phyloP scores from a whole-genome alignment of 2,888 invertebrate genomes.

The Yponomeuta cagnagella region DNA sequence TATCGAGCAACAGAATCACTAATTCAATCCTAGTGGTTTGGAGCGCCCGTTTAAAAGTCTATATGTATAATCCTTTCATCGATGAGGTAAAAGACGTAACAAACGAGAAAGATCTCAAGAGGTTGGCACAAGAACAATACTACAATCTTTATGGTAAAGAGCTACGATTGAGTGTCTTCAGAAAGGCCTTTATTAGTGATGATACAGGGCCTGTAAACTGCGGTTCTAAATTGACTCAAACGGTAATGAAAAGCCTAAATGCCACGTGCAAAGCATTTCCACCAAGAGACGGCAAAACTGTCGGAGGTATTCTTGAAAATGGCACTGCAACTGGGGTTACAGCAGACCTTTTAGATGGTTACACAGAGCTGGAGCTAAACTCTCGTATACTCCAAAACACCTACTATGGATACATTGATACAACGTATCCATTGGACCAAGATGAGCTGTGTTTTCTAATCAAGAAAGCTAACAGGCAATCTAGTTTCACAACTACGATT shows the following conservation, averaged over 20 bases:
- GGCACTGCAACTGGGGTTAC: slow-evolving; percentile 66
- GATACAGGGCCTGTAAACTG: slow-evolving; percentile 45
- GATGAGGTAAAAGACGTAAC: slow-evolving; percentile 55
- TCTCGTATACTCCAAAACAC: slow-evolving; percentile 69
- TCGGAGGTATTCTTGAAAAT: slow-evolving; percentile 57
- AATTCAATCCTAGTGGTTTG: slow-evolving; percentile 62
- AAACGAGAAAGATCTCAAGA: slow-evolving; percentile 45
- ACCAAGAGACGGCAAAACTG: slow-evolving; percentile 58
- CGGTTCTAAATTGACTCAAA: slow-evolving; percentile 43
- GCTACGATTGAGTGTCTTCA: slow-evolving; percentile 53
- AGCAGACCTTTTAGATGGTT: slow-evolving; percentile 61
- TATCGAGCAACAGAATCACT: slow-evolving; percentile 71
- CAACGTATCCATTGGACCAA: slow-evolving; percentile 66
- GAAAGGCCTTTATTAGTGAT: slow-evolving; percentile 47
- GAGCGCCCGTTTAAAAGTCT: slow-evolving; percentile 53
- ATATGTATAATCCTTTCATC: slow-evolving; percentile 69
- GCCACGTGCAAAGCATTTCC: slow-evolving; percentile 51
- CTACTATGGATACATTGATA: slow-evolving; percentile 68
- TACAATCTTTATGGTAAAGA: slow-evolving; percentile 48
- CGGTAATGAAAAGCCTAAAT: slow-evolving; percentile 49
- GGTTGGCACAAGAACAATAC: slow-evolving; percentile 41
- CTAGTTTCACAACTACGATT: slow-evolving; percentile 60
- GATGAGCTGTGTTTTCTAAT: slow-evolving; percentile 75
- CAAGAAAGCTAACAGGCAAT: slow-evolving; percentile 64
- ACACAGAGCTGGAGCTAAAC: slow-evolving; percentile 71